Conservation (phyloP, 2,113 vertebrate species). For the Malurus melanocephalus region DNA sequence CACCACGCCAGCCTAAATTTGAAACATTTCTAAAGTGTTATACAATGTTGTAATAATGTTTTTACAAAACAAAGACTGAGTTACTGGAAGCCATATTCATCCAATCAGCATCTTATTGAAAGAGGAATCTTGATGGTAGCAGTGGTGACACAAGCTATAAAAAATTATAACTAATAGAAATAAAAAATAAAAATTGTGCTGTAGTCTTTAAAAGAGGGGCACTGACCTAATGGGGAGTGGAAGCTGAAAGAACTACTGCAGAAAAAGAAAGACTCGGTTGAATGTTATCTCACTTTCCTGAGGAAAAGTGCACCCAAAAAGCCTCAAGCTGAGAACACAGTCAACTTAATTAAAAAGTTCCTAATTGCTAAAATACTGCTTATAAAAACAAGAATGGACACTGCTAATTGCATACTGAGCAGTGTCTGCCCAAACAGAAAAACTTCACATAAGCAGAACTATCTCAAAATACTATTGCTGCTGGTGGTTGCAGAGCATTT, state of each 20-base stretch:
- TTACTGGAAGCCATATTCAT: constrained; percentile 75
- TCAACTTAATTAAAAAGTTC: constrained; percentile 46
- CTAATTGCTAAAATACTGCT: constrained; percentile 20
- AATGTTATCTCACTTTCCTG: constrained; percentile 10
- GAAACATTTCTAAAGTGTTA: constrained; percentile 79
- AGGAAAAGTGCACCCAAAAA: constrained; percentile 3
- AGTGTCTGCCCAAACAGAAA: background rate
- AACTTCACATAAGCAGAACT: background rate
- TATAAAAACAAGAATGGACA: constrained; percentile 43
- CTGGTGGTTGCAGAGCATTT: background rate
- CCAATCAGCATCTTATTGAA: constrained; percentile 70
- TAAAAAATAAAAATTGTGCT: constrained; percentile 2
- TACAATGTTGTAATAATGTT: constrained; percentile 78
- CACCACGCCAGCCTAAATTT: constrained; percentile 73
- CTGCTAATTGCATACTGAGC: constrained; percentile 1
- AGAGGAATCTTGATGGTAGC: constrained; percentile 42
- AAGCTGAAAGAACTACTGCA: background rate
- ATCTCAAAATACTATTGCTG: background rate
- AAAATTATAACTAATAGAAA: background rate
- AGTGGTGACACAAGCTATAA: constrained; percentile 30
- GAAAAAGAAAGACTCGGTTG: background rate
- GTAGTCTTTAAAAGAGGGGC: background rate
- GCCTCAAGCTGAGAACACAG: constrained; percentile 33
- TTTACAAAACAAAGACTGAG: constrained; percentile 79
- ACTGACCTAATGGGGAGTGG: constrained; percentile 9